phyloP scores from a whole-genome alignment of 1,140 invertebrate genomes.

The Heliconius hermathena region DNA sequence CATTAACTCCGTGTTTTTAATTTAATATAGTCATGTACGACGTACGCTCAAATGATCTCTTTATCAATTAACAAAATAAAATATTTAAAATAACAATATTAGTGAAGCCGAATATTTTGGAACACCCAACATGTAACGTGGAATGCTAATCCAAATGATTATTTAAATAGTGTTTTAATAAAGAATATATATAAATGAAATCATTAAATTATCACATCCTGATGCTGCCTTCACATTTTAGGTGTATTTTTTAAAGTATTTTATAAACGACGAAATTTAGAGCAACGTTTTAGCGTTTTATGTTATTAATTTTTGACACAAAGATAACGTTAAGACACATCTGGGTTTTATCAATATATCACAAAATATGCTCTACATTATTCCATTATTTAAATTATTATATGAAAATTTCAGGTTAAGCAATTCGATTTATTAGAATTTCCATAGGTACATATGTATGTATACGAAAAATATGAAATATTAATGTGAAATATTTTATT shows the following conservation, averaged over 20 bases:
- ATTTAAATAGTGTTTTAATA: neutral
- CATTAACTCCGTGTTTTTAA: constrained; percentile 12
- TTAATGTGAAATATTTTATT: too few species aligned
- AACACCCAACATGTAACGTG: neutral
- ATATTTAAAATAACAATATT: constrained; percentile 8
- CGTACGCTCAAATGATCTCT: constrained; percentile 10
- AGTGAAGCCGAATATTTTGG: neutral
- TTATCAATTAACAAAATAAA: constrained; percentile 12
- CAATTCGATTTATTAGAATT: neutral
- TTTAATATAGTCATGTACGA: constrained; percentile 10
- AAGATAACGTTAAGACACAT: neutral
- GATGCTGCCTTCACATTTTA: neutral
- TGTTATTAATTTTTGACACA: neutral
- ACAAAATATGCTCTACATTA: neutral
- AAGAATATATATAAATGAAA: neutral
- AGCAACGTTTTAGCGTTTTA: neutral
- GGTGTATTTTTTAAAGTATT: neutral
- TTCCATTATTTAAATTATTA: neutral
- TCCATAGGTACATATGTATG: neutral
- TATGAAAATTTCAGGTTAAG: neutral
- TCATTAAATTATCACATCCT: neutral
- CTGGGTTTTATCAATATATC: neutral
- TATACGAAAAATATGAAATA: too few species aligned
- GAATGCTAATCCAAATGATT: neutral
- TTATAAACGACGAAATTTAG: neutral